Base-by-base conservation (phyloP, 2,888 invertebrate genomes). In the Ephialtes manifestator region DNA sequence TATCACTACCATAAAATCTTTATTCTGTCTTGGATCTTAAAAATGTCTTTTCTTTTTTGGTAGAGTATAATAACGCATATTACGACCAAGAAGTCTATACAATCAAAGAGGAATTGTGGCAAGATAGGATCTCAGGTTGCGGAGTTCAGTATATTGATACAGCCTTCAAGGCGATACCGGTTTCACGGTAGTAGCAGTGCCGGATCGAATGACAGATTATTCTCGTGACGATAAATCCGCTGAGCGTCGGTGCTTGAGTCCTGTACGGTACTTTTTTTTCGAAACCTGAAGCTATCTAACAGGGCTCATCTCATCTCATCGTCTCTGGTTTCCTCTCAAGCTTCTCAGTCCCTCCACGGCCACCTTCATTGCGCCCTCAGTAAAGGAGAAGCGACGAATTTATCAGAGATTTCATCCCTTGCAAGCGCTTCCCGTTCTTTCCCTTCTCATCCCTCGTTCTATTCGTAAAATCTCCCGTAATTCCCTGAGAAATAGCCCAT, bases 141-240 rank as follows among this genome's bases (percentile, higher is more conserved):
- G 10, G 10, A 39, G 28, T 28, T 24, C 13, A 58, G 58, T 51
- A 67, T 65, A 43, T 74, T 72, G 72, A 83, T 60, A 72, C 72
- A 72, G 67, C 77, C 67, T 20, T 60, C 24, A 18, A 28, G 31
- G 51, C 43, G 48, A 74, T 67, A 67, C 43, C 28, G n/a, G 53
- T 70, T 63, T 35, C 55, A 63, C 20, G 43, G 72, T 43, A 58
- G 67, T 31, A 28, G 70, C 28, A 20, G 18, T 68, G 35, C 60
- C 55, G 78, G 60, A 83, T 83, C 83, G 15, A 65, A 78, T 83
- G 78, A 83, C 78, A 68, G 60, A 83, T 83, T 83, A 74, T 75
- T 77, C 60, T 63, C 46, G 53, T 63, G 43, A 60, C 43, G 74
- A 79, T 79, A 75, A 79, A 83, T 83, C 63, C 78, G 72, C 74